A percentile compares a stretch with the other conserved stretches of the same genome.
Evolutionary conservation across 2,797 vertebrate genomes (phyloP).

Genomic region (Lutjanus argentimaculatus): DNA sequence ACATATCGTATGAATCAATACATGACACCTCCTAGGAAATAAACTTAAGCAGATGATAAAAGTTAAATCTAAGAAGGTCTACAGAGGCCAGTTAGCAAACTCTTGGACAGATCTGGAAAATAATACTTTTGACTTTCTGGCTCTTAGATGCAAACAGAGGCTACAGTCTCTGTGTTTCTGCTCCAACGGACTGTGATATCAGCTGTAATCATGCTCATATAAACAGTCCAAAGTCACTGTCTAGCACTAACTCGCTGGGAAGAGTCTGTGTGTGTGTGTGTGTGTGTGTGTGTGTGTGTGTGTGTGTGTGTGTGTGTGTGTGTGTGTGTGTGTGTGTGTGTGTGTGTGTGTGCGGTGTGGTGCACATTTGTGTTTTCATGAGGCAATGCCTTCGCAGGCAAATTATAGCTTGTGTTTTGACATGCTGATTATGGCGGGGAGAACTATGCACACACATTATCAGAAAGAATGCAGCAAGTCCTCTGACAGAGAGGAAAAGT

Average conservation of each 20-base stretch:
- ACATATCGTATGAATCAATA: neutral
- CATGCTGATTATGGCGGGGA: slow-evolving; percentile 65
- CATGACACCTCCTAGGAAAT: neutral
- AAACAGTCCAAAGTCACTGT: slow-evolving; percentile 32
- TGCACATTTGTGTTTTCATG: slow-evolving; percentile 45
- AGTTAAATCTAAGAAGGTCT: neutral
- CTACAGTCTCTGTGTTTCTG: neutral
- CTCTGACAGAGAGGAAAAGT: slow-evolving; percentile 40
- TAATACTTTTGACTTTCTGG: neutral
- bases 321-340: neutral
- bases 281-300: slow-evolving; percentile 3
- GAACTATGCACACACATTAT: slow-evolving; percentile 61
- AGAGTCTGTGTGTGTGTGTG: slow-evolving; percentile 2
- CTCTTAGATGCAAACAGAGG: slow-evolving; percentile 25
- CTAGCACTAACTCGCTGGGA: slow-evolving; percentile 5
- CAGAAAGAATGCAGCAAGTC: slow-evolving; percentile 63
- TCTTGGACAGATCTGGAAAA: neutral
- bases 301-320: slow-evolving; percentile 9
- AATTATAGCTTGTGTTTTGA: slow-evolving; percentile 69
- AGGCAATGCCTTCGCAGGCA: slow-evolving; percentile 51
- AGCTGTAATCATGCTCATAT: slow-evolving; percentile 29
- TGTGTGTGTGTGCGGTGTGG: neutral
- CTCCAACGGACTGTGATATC: slow-evolving; percentile 26
- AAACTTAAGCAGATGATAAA: neutral
- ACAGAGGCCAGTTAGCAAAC: neutral